Base-by-base conservation (phyloP, 2,113 vertebrate genomes). In the Amblyornis subalaris region DNA sequence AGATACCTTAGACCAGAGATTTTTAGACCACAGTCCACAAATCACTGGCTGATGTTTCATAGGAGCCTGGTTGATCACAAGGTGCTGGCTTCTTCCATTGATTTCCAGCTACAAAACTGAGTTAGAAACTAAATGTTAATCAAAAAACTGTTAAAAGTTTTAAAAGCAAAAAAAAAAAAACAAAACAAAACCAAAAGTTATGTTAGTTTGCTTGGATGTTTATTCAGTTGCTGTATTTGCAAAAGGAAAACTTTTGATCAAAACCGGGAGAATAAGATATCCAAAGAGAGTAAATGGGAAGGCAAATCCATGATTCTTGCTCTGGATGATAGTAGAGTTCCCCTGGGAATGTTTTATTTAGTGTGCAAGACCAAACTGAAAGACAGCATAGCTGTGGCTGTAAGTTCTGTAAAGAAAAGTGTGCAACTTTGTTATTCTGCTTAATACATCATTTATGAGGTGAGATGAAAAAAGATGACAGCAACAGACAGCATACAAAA, bases 1-100 rank as follows among this genome's bases (percentile, higher is more conserved):
- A 77, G 22, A 79, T 70, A 94, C 12, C n/a, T 91, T 91, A 88
- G 71, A 90, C 25, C 24, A 93, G 85, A 90, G 58, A 48, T 91
- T 64, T 94, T 94, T 79, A 94, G 54, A 66, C 48, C 22, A 66
- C 0, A 6, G 22, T 91, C 50, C 55, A 83, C 40, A 40, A 82
- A 90, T 16, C 47, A 67, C 44, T 85, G 67, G 29, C 31, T 88
- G 54, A 60, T 70, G 10, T 50, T 87, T 76, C 36, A 44, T 71
- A 38, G 31, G 22, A 83, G 14, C 36, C 44, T 83, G 40, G 20
- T 3, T 67, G 38, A 66, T 85, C 55, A 64, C 20, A 80, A 85
- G 64, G 31, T 85, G 40, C 55, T 93, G 89, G 55, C 17, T 88
- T 94, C 62, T 93, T 93, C 67, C 51, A 54, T 57, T 73, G 33